Conservation (phyloP, 1,140 invertebrate species). For the Scaptodrosophila lebanonensis region DNA sequence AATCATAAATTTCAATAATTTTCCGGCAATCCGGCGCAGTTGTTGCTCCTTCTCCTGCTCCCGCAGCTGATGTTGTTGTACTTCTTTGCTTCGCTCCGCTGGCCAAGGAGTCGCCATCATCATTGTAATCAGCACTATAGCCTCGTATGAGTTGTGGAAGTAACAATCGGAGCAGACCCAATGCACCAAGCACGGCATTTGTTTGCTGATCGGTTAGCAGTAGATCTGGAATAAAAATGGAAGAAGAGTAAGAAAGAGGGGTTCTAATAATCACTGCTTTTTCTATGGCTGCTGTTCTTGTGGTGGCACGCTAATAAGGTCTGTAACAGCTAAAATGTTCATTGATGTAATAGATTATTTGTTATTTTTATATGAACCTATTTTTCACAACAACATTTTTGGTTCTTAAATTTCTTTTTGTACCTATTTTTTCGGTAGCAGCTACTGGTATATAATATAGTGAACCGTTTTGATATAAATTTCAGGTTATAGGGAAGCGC, state of each 20-base stretch:
- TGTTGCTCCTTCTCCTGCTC: constrained; percentile 24
- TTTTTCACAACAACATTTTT: too few relatives aligned
- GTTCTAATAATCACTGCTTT: too few relatives aligned
- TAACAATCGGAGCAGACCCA: constrained; percentile 82
- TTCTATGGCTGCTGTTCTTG: too few relatives aligned
- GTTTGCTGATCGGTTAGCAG: constrained; percentile 79
- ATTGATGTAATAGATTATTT: constrained; percentile 13
- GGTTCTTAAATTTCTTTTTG: too few relatives aligned
- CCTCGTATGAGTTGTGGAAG: constrained; percentile 79
- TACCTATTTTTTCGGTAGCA: too few relatives aligned
- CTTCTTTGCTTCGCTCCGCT: constrained; percentile 28
- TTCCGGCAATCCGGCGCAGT: constrained; percentile 53
- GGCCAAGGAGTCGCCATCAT: constrained; percentile 56
- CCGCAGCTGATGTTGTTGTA: background rate
- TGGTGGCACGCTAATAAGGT: too few relatives aligned
- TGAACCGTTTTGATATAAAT: too few relatives aligned
- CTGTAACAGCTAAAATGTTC: constrained; percentile 28
- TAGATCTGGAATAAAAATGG: constrained; percentile 74
- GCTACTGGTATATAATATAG: too few relatives aligned
- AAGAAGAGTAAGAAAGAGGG: background rate
- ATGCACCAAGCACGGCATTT: constrained; percentile 81
- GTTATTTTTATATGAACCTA: too few relatives aligned
- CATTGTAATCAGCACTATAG: constrained; percentile 43
- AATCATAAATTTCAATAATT: constrained; percentile 84
- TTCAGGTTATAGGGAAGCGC: too few relatives aligned